phyloP scores from a whole-genome alignment of 2,797 vertebrate genomes.

The Gymnopithys bicolor region DNA sequence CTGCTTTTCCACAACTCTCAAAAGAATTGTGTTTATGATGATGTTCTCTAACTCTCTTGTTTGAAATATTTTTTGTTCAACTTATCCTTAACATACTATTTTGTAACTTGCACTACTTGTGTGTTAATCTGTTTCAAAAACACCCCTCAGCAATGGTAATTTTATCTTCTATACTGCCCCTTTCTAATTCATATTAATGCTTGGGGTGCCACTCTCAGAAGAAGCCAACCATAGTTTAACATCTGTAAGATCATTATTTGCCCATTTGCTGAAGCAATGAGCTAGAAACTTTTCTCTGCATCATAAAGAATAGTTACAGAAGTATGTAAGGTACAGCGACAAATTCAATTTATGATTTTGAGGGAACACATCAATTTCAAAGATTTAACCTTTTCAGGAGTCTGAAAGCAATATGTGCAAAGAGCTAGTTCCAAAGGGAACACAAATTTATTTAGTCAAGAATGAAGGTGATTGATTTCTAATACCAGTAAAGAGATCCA shows the following conservation, averaged over 20 bases:
- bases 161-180: slow-evolving; percentile 41
- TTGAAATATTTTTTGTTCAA: slow-evolving; percentile 1
- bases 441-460: background rate
- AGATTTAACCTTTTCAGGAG: background rate
- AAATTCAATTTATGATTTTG: slow-evolving; percentile 26
- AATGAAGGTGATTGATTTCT: background rate
- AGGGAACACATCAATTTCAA: background rate
- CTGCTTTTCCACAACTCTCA: background rate
- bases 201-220: background rate
- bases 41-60: background rate
- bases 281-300: slow-evolving; percentile 25
- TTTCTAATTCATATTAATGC: slow-evolving; percentile 34
- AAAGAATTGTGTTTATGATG: background rate
- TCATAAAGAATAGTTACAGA: slow-evolving; percentile 36
- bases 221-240: slow-evolving; percentile 23
- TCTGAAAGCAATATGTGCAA: background rate
- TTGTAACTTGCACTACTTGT: background rate
- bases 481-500: background rate
- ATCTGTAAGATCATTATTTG: slow-evolving; percentile 29
- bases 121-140: background rate
- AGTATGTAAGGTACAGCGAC: background rate
- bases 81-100: slow-evolving; percentile 40
- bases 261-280: slow-evolving; percentile 50
- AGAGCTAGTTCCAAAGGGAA: background rate
- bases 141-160: background rate